Evolutionary conservation across 2,797 vertebrate species (phyloP), one percentile per base, ranked within the genome.

Genomic region (Semaprochilodus insignis): DNA sequence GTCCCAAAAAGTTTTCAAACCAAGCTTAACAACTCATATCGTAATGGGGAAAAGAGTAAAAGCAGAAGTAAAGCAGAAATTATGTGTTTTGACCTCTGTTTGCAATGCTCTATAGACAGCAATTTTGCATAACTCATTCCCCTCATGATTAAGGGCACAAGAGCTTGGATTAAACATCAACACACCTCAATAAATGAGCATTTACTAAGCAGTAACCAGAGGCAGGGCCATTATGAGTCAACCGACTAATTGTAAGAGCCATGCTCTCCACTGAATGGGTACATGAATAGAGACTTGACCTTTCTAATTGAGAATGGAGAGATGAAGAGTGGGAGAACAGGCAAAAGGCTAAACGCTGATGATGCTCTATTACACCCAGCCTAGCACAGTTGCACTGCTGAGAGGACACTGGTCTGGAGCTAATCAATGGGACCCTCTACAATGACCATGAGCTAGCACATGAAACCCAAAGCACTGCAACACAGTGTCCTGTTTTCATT

Each of bases 91-190:
- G 31, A 31, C 31, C 31, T 1, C n/a, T 85, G 80, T 63, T 74
- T 74, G n/a, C 36, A 54, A 36, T 4, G 19, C 44, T 44, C 60
- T 44, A 54, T 40, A 10, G 21, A 54, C 4, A 76, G 31, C 31
- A 31, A 3, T 21, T 31, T 16, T 23, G 31, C 16, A 51, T 51
- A 77, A 77, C 72, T 51, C 34, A 72, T 77, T 59, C 48, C 34
- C 0, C 2, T 73, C 21, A 34, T 21, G 60, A 52, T 19, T 21
- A 25, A 48, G 40, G 60, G 0, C 70, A 54, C 60, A 83, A 23
- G 52, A 59, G 48, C 27, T 4, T 59, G 27, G 71, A 75, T 83
- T 84, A 74, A 81, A 85, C 65, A 67, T 57, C 73, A 73, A 6
- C 63, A 34, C 36, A 36, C 19, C 31, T 31, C 14, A 19, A 60